A percentile compares a stretch with the other conserved stretches of the same genome.
These are phyloP conservation scores for Spatulosminthurus flaviceps DNA, from an alignment of 2,888 invertebrate genomes.

Conservation along the genomic window DNA sequence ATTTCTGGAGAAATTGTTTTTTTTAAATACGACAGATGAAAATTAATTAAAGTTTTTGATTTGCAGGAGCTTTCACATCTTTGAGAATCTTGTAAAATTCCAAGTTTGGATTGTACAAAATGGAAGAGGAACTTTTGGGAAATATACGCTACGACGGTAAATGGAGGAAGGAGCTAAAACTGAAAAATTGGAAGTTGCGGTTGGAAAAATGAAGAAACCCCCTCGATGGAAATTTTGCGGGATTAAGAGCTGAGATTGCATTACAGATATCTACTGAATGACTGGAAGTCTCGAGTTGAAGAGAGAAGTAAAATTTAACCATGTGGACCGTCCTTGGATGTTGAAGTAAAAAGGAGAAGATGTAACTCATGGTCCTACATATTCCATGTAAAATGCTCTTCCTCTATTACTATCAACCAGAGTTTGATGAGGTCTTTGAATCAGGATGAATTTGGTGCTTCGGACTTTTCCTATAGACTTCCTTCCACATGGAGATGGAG, in stretches of 20 bases:
- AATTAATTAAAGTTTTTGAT: neutral
- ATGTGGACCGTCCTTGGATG: slow-evolving; percentile 27
- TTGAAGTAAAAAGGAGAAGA: slow-evolving; percentile 15
- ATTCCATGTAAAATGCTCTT: too few species aligned
- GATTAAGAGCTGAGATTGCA: neutral
- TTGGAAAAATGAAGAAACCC: neutral
- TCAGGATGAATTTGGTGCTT: slow-evolving; percentile 41
- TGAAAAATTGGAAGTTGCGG: neutral
- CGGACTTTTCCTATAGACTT: slow-evolving; percentile 36
- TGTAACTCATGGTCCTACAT: slow-evolving; percentile 4
- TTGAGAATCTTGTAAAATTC: too few species aligned
- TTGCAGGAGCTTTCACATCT: neutral
- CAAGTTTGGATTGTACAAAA: too few species aligned
- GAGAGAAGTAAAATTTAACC: neutral
- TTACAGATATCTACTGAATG: neutral
- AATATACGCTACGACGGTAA: too few species aligned
- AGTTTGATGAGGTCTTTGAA: slow-evolving; percentile 44
- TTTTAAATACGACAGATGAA: too few species aligned
- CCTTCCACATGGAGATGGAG: slow-evolving; percentile 37
- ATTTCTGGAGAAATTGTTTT: neutral
- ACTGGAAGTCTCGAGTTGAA: neutral
- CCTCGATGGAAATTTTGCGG: slow-evolving; percentile 33
- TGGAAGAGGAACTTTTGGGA: too few species aligned
- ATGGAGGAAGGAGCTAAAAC: too few species aligned
- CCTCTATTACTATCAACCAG: slow-evolving; percentile 23